Base-by-base conservation (phyloP, 2,113 vertebrate species). In the Pica pica region DNA sequence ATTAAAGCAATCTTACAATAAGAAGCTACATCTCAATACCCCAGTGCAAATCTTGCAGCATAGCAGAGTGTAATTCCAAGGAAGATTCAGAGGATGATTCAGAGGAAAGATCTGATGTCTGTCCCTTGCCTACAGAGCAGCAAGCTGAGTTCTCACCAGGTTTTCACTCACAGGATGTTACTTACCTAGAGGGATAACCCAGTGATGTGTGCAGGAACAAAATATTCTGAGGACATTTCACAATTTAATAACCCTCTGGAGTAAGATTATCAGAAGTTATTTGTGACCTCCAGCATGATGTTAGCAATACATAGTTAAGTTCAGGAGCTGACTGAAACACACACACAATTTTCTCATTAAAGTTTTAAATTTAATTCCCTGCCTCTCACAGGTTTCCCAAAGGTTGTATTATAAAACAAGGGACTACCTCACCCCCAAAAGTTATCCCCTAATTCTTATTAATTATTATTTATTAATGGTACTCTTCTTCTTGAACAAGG, bases 161-260 rank as follows among this genome's bases (percentile, higher is more conserved):
- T 79, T 37, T 94, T 91, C 64, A 81, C 13, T 79, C 83, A 78
- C 10, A 76, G 23, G 10, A 61, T 71, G 19, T 76, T 70, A 44
- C 61, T 89, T 96, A 71, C 57, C 21, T 60, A 91, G 87, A 83
- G 37, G 59, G 23, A 83, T 47, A 95, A 53, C 28, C 9, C 73
- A 74, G 61, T 87, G 70, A 83, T 60, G 14, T 79, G 63, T 76
- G 44, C 68, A 89, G 55, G 46, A 64, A 86, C 37, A 93, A 61
- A 94, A 93, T 81, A 94, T 63, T 96, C 73, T 75, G 53, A 95
- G 67, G 39, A 57, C 37, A 65, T 47, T 65, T 96, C 57, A 71
- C 42, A 92, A 76, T 96, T 97, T 96, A 89, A 96, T 94, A 90
- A 94, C 3, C 31, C 44, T 55, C 46, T 76, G 42, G 27, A 76